These are phyloP conservation scores for Tiliacea citrago DNA, from an alignment of 2,888 invertebrate species.

Conservation along the genomic window DNA sequence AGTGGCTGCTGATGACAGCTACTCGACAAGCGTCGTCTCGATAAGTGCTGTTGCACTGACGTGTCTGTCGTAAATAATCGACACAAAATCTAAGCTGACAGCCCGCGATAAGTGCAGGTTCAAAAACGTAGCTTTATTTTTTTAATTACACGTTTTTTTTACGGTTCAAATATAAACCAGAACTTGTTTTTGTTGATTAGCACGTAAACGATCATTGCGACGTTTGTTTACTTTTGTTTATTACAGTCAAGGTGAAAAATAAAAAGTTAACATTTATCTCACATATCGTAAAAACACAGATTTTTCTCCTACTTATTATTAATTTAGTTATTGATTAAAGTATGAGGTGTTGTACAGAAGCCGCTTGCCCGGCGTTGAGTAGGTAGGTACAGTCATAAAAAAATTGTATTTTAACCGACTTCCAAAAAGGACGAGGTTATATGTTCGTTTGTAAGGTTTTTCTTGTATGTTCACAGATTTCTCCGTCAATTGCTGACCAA, in stretches of 20 bases:
- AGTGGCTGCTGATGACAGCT: constrained; percentile 66
- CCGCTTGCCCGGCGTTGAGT: neutral
- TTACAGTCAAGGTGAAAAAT: neutral
- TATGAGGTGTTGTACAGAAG: neutral
- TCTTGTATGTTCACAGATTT: too few relatives aligned
- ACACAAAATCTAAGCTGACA: constrained; percentile 40
- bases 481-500: too few relatives aligned
- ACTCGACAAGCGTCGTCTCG: constrained; percentile 53
- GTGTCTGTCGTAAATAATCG: constrained; percentile 48
- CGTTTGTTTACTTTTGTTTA: constrained; percentile 12
- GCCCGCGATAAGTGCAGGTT: constrained; percentile 22
- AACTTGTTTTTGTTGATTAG: constrained; percentile 11
- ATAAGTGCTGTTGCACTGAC: constrained; percentile 46
- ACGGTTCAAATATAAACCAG: constrained; percentile 32
- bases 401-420: too few relatives aligned
- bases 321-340: neutral
- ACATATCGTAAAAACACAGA: too few relatives aligned
- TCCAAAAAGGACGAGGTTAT: too few relatives aligned
- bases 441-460: too few relatives aligned
- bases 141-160: neutral
- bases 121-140: constrained; percentile 1
- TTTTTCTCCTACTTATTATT: too few relatives aligned
- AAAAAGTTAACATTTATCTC: neutral
- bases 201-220: neutral
- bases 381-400: neutral